Evolutionary conservation across 2,113 vertebrate genomes (phyloP).

Genomic region (Caloenas nicobarica): DNA sequence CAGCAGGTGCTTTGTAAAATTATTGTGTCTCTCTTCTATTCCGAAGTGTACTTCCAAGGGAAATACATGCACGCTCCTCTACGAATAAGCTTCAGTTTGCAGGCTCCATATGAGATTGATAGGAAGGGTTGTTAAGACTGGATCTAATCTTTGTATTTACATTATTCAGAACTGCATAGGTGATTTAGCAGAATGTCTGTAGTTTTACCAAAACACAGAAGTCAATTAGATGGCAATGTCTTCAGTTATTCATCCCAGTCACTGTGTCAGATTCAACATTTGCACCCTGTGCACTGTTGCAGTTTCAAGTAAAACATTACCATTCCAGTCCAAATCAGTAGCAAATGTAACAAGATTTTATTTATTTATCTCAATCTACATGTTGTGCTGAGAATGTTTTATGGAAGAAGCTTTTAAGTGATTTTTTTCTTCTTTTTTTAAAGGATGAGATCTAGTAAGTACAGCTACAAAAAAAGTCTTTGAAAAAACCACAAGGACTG

Average conservation of each 20-base stretch:
- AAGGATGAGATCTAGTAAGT: background rate
- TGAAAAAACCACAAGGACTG: background rate
- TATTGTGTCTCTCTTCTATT: background rate
- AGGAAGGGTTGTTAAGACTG: background rate
- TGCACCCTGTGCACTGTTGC: background rate
- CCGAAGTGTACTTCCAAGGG: background rate
- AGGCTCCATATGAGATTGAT: background rate
- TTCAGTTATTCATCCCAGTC: background rate
- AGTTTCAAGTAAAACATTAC: background rate
- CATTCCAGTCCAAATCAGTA: background rate
- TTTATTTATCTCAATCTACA: background rate
- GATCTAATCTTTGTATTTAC: background rate
- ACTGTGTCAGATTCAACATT: background rate
- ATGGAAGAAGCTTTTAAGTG: background rate
- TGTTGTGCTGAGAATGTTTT: background rate
- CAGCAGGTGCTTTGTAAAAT: background rate
- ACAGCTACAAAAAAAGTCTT: background rate
- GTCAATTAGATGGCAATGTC: background rate
- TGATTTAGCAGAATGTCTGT: background rate
- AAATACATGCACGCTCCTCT: background rate
- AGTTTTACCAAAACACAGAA: background rate
- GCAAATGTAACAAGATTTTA: background rate
- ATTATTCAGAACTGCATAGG: background rate
- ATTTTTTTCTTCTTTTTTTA: background rate
- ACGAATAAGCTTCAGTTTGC: background rate